Base-by-base conservation (phyloP, 2,797 vertebrate genomes). In the Smutsia temminckii region DNA sequence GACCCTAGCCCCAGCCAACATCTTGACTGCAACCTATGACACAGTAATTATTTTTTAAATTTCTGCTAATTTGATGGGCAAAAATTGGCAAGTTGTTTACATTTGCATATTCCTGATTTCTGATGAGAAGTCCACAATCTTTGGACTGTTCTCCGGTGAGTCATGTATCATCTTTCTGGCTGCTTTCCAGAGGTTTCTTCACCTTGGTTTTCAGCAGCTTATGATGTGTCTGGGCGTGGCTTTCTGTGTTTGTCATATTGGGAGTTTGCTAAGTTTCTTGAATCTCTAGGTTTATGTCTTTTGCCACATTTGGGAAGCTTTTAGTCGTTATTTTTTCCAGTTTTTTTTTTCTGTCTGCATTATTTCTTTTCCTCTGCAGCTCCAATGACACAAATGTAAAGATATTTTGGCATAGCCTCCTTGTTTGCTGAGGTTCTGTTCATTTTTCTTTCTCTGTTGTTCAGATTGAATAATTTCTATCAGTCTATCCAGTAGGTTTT, bases 401-500 rank as follows among this genome's bases (percentile, higher is more conserved):
- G 34, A 84, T 21, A 64, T 20, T 53, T 83, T 61, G 32, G 5
- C 23, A 74, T n/a, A 11, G 0, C 69, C 16, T 49, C 77, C 63
- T 14, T 75, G 68, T 59, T 80, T 29, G 4, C 55, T 34, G 27
- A 89, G 8, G 6, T 37, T 69, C 71, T 86, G 16, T 69, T 85
- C 23, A 80, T 42, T 34, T 63, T 40, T 34, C 29, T 25, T 34
- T 13, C 55, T 53, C 12, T 69, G 18, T 57, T 68, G 34, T 72
- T 91, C 80, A 86, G 32, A 68, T 29, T 12, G 37, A 20, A 51
- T 71, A 61, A 27, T 78, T 93, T 89, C 37, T 85, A 34, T 40
- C 84, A 29, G 11, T 69, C 20, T 89, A 37, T 27, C 40, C 10
- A 61, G 27, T 53, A 55, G 27, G 27, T 51, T 86, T 61, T 68